Evolutionary conservation across 2,888 invertebrate genomes (phyloP).

Genomic region (Odontomyia ornata): DNA sequence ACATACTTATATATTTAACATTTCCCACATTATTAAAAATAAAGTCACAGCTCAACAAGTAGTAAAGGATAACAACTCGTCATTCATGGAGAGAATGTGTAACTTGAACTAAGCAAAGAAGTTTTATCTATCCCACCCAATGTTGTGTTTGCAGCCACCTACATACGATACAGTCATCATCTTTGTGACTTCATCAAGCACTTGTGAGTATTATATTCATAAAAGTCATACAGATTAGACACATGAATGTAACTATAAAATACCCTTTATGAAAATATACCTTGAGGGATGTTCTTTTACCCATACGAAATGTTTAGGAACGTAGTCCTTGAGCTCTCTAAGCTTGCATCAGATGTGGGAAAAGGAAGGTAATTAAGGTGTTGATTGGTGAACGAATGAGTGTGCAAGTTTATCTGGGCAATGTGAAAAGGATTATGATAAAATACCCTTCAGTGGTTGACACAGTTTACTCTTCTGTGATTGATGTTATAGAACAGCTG

Average conservation of each 20-base stretch:
- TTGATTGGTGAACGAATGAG: not conserved
- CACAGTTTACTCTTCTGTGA: too few relatives aligned
- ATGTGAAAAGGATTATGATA: too few relatives aligned
- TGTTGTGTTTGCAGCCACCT: not conserved
- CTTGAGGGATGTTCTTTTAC: not conserved
- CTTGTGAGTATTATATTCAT: constrained; percentile 20
- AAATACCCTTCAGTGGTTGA: too few relatives aligned
- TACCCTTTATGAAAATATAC: constrained; percentile 20
- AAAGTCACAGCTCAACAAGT: not conserved
- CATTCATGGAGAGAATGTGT: not conserved
- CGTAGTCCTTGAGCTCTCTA: too few relatives aligned
- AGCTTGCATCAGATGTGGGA: not conserved
- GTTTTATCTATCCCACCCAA: not conserved
- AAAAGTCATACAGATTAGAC: constrained; percentile 36
- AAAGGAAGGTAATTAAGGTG: constrained; percentile 1
- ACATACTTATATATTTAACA: too few relatives aligned
- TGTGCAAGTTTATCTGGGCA: too few relatives aligned
- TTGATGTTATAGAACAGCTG: too few relatives aligned
- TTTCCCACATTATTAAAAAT: too few relatives aligned
- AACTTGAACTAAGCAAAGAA: not conserved
- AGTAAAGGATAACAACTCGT: not conserved
- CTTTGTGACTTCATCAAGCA: constrained; percentile 35
- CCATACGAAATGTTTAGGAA: too few relatives aligned
- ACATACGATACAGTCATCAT: constrained; percentile 30
- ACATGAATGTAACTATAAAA: constrained; percentile 32